Evolutionary conservation across 2,797 vertebrate genomes (phyloP).

Genomic region (Hippocampus kuda): DNA sequence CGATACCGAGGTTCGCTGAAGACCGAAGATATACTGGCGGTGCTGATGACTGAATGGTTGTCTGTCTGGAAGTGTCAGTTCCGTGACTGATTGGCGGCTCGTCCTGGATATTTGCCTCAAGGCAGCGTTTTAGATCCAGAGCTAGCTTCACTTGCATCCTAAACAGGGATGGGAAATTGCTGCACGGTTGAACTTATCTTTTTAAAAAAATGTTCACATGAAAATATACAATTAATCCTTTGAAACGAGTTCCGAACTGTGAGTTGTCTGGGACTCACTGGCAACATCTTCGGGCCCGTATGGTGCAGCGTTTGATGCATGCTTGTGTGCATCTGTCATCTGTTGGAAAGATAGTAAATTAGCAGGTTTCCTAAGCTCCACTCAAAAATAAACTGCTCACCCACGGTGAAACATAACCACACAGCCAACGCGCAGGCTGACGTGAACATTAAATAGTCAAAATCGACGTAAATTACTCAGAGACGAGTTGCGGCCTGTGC

Average conservation of each 20-base stretch:
- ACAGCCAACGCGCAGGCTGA: constrained; percentile 16
- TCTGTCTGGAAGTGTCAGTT: too few relatives aligned
- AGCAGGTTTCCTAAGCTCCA: constrained; percentile 36
- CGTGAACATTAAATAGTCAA: constrained; percentile 27
- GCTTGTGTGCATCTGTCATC: constrained; percentile 37
- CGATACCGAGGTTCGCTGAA: too few relatives aligned
- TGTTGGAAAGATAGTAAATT: constrained; percentile 53
- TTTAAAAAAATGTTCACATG: neutral
- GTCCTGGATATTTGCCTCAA: neutral
- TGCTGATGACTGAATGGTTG: too few relatives aligned
- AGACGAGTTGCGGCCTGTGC: constrained; percentile 1
- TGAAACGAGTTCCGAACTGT: neutral
- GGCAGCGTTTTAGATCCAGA: neutral
- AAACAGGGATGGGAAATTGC: neutral
- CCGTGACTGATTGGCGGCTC: neutral
- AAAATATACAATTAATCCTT: neutral
- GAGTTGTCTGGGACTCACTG: neutral
- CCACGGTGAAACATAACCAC: constrained; percentile 18
- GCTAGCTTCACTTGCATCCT: neutral
- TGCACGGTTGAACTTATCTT: neutral
- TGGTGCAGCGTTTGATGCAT: constrained; percentile 2
- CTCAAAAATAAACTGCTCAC: constrained; percentile 42
- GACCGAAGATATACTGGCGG: too few relatives aligned
- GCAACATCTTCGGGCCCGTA: neutral
- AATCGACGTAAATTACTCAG: constrained; percentile 6